phyloP scores from a whole-genome alignment of 2,888 invertebrate species.

The Baronia brevicornis region DNA sequence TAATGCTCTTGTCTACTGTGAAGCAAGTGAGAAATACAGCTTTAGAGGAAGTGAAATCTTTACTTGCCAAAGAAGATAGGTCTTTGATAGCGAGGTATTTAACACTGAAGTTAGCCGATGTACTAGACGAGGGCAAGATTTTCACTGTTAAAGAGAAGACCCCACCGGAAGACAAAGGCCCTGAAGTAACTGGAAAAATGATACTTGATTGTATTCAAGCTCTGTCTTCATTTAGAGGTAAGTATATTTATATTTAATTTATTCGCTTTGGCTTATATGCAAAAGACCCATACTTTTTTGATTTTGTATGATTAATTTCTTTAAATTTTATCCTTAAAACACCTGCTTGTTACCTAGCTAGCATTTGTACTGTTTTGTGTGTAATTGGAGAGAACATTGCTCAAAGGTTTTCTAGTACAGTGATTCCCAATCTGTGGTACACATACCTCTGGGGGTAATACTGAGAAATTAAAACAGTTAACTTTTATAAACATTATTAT shows the following conservation, averaged over 20 bases:
- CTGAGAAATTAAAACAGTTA: no score
- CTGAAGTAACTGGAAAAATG: slow-evolving; percentile 72
- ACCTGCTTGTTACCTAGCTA: no score
- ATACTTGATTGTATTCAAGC: slow-evolving; percentile 72
- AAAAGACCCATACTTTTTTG: not conserved
- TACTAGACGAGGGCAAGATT: slow-evolving; percentile 78
- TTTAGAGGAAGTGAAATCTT: slow-evolving; percentile 73
- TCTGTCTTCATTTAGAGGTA: slow-evolving; percentile 67
- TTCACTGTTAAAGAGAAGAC: slow-evolving; percentile 48
- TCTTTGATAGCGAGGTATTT: slow-evolving; percentile 78
- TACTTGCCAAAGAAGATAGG: slow-evolving; percentile 77
- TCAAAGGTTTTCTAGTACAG: no score
- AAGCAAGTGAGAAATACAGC: slow-evolving; percentile 79
- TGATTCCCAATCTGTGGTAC: no score
- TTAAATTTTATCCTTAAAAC: not conserved
- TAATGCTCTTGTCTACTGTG: slow-evolving; percentile 79
- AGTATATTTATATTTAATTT: slow-evolving; percentile 16
- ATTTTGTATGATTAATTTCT: not conserved
- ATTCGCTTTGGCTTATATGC: not conserved
- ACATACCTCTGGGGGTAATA: no score
- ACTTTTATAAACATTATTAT: no score
- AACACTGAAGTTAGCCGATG: slow-evolving; percentile 78
- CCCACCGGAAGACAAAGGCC: slow-evolving; percentile 48
- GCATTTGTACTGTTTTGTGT: no score
- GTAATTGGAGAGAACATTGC: no score